Percentiles rank a stretch among this genome's conserved stretches.
phyloP scores from a whole-genome alignment of 2,113 vertebrate genomes.

The Taxidea taxus region DNA sequence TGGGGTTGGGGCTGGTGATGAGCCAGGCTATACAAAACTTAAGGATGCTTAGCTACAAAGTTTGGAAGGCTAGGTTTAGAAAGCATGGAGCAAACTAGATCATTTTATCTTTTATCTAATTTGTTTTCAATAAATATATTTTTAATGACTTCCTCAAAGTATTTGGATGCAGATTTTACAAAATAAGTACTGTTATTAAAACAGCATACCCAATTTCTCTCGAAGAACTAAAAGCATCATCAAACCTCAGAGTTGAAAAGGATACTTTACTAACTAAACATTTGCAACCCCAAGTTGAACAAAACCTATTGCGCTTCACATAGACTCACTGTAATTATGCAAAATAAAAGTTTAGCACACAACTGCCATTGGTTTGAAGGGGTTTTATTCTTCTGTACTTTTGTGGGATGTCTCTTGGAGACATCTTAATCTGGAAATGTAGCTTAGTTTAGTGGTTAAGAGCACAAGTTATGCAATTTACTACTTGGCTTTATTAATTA shows the following conservation, averaged over 20 bases:
- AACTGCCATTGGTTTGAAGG: constrained; percentile 42
- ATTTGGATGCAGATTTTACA: constrained; percentile 39
- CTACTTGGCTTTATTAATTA: constrained; percentile 1
- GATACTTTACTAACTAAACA: constrained; percentile 51
- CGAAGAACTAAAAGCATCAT: constrained; percentile 45
- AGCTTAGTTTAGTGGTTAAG: constrained; percentile 7
- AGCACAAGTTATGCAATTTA: background rate
- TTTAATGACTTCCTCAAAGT: constrained; percentile 47
- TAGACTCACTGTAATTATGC: constrained; percentile 52
- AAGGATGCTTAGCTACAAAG: background rate
- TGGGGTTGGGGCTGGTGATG: background rate
- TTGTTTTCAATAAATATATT: constrained; percentile 38
- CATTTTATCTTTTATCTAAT: background rate
- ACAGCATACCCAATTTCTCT: constrained; percentile 11
- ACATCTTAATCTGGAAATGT: constrained; percentile 50
- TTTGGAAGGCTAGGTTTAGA: constrained; percentile 3
- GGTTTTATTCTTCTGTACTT: constrained; percentile 52
- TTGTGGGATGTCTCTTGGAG: constrained; percentile 29
- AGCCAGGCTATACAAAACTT: background rate
- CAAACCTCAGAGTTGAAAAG: constrained; percentile 48
- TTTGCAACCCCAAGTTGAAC: constrained; percentile 48
- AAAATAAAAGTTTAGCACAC: constrained; percentile 59
- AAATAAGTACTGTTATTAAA: constrained; percentile 48
- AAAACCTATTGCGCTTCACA: constrained; percentile 46
- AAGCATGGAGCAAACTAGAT: background rate